These are phyloP conservation scores for Protomyctophum bolini DNA, from an alignment of 2,113 vertebrate genomes.

Conservation along the genomic window DNA sequence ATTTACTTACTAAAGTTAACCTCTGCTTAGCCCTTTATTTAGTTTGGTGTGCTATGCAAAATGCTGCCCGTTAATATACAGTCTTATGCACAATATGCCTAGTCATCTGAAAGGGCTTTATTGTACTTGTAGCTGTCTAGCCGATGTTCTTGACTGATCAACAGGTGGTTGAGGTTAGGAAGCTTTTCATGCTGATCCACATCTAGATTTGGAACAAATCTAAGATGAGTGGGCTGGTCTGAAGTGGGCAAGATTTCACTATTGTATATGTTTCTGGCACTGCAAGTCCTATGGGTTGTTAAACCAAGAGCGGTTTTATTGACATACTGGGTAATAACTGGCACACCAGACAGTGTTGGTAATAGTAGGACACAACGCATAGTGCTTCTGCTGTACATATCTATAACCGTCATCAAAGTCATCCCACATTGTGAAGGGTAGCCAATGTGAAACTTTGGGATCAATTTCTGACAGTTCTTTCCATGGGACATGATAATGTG, in stretches of 20 bases:
- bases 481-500: conserved; percentile 47
- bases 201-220: conserved; percentile 18
- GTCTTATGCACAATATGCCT: conserved; percentile 30
- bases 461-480: conserved; percentile 63
- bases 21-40: conserved; percentile 25
- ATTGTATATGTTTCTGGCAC: not conserved
- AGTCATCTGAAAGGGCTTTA: conserved; percentile 63
- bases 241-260: conserved; percentile 30
- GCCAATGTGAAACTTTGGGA: conserved; percentile 67
- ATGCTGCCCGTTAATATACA: not conserved
- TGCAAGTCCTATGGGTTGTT: conserved; percentile 24
- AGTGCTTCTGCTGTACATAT: not conserved
- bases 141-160: conserved; percentile 25
- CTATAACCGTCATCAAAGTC: not conserved
- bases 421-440: conserved; percentile 2
- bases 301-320: conserved; percentile 43
- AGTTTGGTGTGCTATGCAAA: conserved; percentile 16
- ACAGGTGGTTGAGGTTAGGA: conserved; percentile 21
- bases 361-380: conserved; percentile 23
- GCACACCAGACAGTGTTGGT: too few species aligned
- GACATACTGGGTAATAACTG: conserved; percentile 38
- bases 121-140: not conserved
- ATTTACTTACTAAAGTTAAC: conserved; percentile 1
- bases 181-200: conserved; percentile 34
- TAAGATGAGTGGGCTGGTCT: conserved; percentile 31